A percentile compares a stretch with the other conserved stretches of the same genome.
Conservation (phyloP, 2,797 vertebrate genomes). For the Eupleurogrammus muticus region DNA sequence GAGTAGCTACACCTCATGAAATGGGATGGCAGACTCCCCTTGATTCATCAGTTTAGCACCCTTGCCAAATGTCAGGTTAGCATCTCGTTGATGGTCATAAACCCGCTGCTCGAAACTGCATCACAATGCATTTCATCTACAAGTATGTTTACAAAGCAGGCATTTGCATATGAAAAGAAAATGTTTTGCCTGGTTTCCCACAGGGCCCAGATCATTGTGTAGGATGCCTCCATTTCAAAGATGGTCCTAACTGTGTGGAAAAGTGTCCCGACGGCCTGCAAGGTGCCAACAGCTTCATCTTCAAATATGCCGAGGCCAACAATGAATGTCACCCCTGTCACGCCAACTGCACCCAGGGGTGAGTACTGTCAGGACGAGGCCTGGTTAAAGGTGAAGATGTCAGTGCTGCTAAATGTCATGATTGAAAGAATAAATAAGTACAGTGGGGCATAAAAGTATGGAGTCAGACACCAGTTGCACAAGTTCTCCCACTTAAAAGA, state of each 20-base stretch:
- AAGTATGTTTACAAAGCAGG: conserved; percentile 13
- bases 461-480: too few species aligned
- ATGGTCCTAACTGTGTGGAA: conserved; percentile 97
- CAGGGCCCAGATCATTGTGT: conserved; percentile 95
- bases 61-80: neutral
- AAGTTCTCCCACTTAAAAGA: too few species aligned
- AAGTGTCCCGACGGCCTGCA: conserved; percentile 97
- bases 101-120: neutral
- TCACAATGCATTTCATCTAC: neutral
- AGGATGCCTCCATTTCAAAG: conserved; percentile 95
- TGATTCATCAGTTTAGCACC: neutral
- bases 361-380: conserved; percentile 41
- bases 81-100: neutral
- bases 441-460: too few species aligned
- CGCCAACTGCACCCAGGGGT: conserved; percentile 95
- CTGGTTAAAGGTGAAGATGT: neutral
- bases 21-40: neutral
- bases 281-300: conserved; percentile 95
- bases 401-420: neutral
- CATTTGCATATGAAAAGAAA: neutral
- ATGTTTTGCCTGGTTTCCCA: neutral
- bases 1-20: neutral
- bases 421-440: too few species aligned
- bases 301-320: conserved; percentile 94
- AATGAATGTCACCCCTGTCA: conserved; percentile 95